A percentile compares a stretch with the other conserved stretches of the same genome.
These are phyloP conservation scores for Zenarchopterus dispar DNA, from an alignment of 2,797 vertebrate genomes.

Conservation along the genomic window DNA sequence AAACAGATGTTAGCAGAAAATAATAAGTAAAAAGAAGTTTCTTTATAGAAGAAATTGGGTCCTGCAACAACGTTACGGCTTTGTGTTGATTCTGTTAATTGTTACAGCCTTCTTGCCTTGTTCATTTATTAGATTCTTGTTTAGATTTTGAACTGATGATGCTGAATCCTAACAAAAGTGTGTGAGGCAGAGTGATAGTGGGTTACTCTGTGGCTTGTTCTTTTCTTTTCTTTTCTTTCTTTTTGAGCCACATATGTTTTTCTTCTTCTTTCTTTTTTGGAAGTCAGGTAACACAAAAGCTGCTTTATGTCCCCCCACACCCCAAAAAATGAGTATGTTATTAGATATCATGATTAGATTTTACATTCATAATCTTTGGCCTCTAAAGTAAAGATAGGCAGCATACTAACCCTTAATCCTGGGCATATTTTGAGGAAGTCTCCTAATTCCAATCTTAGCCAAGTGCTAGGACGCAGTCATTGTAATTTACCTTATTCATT, in stretches of 20 bases:
- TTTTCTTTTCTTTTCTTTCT: slow-evolving; percentile 11
- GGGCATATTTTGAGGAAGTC: too few species aligned
- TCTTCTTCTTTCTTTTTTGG: not conserved
- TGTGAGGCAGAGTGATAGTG: slow-evolving; percentile 43
- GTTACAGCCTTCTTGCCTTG: slow-evolving; percentile 29
- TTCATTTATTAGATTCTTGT: not conserved
- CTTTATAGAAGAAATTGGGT: slow-evolving; percentile 15
- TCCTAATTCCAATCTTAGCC: too few species aligned
- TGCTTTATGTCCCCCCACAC: slow-evolving; percentile 2
- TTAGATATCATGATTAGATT: too few species aligned
- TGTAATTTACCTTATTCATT: too few species aligned
- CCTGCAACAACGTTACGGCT: slow-evolving; percentile 9
- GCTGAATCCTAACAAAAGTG: slow-evolving; percentile 10
- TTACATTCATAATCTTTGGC: too few species aligned
- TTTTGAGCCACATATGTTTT: not conserved
- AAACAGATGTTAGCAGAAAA: not conserved
- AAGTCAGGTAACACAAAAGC: too few species aligned
- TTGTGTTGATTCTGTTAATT: slow-evolving; percentile 12
- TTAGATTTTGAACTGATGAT: slow-evolving; percentile 20
- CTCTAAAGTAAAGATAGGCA: too few species aligned
- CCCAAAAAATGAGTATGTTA: too few species aligned
- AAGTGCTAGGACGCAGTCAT: too few species aligned
- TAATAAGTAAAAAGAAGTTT: not conserved
- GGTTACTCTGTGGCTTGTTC: slow-evolving; percentile 57
- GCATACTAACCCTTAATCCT: too few species aligned